A percentile compares a stretch with the other conserved stretches of the same genome.
These are phyloP conservation scores for Branchipolynoe longqiensis DNA, from an alignment of 2,888 invertebrate genomes.

Conservation along the genomic window DNA sequence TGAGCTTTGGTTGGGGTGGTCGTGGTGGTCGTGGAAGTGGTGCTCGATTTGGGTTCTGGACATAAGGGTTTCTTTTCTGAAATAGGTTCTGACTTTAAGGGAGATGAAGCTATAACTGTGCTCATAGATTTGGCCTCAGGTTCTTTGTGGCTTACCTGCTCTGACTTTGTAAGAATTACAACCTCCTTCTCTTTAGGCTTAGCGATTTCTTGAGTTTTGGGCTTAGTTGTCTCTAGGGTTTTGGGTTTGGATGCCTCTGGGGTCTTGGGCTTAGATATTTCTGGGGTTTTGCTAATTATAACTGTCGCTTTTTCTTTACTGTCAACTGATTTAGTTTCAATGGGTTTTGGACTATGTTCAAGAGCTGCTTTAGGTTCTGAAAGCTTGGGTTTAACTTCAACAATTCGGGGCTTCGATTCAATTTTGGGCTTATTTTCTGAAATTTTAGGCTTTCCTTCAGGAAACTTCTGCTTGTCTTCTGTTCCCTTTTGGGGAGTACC, in stretches of 20 bases:
- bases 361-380: not conserved
- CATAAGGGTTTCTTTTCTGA: not conserved
- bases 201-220: conserved; percentile 6
- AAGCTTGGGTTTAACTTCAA: conserved; percentile 13
- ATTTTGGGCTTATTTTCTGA: conserved; percentile 31
- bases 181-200: conserved; percentile 33
- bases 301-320: not conserved
- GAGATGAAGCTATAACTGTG: not conserved
- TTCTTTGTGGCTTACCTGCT: not conserved
- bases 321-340: conserved; percentile 9
- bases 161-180: not conserved
- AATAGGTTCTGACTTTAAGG: not conserved
- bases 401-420: not conserved
- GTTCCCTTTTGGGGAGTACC: conserved; percentile 3
- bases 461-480: not conserved
- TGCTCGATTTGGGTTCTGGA: not conserved
- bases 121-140: conserved; percentile 4
- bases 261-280: conserved; percentile 10
- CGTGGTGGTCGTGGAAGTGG: not conserved
- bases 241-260: not conserved
- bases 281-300: not conserved
- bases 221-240: not conserved
- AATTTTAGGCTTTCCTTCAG: conserved; percentile 48
- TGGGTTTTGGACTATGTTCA: conserved; percentile 10
- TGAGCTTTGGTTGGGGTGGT: conserved; percentile 19